Evolutionary conservation across 2,888 invertebrate genomes (phyloP), one percentile per base, ranked within the genome.

Genomic region (Platerodrilus igneus): DNA sequence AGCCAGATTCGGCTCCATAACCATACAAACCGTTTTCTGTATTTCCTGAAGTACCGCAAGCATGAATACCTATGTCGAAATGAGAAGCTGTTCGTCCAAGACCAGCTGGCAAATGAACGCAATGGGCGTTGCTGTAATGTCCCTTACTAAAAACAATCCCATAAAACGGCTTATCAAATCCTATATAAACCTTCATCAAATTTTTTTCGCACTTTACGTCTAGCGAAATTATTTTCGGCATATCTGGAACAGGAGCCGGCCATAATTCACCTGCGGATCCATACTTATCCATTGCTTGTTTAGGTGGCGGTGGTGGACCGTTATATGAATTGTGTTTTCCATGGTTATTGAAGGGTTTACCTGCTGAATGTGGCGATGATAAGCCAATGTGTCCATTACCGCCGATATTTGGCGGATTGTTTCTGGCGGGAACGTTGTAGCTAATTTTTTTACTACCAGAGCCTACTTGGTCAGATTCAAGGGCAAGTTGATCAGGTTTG

Each of bases 81-180:
- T 88, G 89, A 11, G 91, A 87, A 9, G 87, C 84, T 1, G 85
- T 81, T 48, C 89, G 77, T 0, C 92, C 93, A 40, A 90, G 70
- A 2, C 91, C 90, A 2, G 92, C 89, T 4, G 91, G 91, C 43
- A 93, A 68, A 66, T 93, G 91, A 1, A 93, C 89, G 60, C 93
- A 93, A 63, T 90, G 89, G 35, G 86, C 83, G 62, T 93, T 91
- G 53, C 89, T 90, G 68, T 92, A 93, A 66, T 92, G 90, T 1
- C 93, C 92, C 67, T 93, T 93, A 46, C 90, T 91, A 73, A 93
- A 93, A 21, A 93, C 88, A 30, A 93, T 91, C n/a, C 93, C 93
- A 57, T 87, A 90, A 74, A 93, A 93, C 0, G 93, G 92, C 59
- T 91, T 89, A 59, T 93, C 92, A 60, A 93, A 93, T 48, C 89